phyloP scores from a whole-genome alignment of 2,797 vertebrate species.

The Podargus strigoides region DNA sequence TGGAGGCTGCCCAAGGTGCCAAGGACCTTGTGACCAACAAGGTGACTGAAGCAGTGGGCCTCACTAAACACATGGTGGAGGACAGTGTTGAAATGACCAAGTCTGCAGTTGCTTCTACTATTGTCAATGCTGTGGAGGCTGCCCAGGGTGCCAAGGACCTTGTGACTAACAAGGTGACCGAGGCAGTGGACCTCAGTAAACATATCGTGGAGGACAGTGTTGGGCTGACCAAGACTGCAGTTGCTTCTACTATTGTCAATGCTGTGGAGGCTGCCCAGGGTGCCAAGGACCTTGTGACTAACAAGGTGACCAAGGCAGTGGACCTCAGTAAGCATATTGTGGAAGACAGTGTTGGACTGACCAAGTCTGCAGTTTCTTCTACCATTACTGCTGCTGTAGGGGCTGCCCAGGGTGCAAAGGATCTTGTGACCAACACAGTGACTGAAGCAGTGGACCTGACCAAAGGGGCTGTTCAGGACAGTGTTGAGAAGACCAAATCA shows the following conservation, averaged over 20 bases:
- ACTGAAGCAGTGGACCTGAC: conserved; percentile 76
- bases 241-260: conserved; percentile 76
- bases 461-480: conserved; percentile 78
- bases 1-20: conserved; percentile 2
- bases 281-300: conserved; percentile 64
- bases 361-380: conserved; percentile 79
- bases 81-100: conserved; percentile 81
- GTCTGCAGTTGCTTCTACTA: conserved; percentile 73
- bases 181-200: conserved; percentile 70
- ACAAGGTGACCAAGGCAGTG: conserved; percentile 75
- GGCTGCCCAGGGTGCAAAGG: conserved; percentile 67
- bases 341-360: conserved; percentile 79
- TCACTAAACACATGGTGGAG: conserved; percentile 74
- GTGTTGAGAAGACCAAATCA: conserved; percentile 82
- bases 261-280: conserved; percentile 69
- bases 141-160: conserved; percentile 23
- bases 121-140: conserved; percentile 60
- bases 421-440: conserved; percentile 72
- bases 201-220: conserved; percentile 78
- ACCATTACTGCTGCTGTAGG: conserved; percentile 73
- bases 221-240: conserved; percentile 79
- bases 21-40: conserved; percentile 70
- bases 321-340: conserved; percentile 70
- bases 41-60: conserved; percentile 70
- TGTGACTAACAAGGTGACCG: conserved; percentile 76